Percentiles rank a stretch among this genome's conserved stretches.
Evolutionary conservation across 1,140 invertebrate genomes (phyloP).

Genomic region (Muscidifurax raptorellus): DNA sequence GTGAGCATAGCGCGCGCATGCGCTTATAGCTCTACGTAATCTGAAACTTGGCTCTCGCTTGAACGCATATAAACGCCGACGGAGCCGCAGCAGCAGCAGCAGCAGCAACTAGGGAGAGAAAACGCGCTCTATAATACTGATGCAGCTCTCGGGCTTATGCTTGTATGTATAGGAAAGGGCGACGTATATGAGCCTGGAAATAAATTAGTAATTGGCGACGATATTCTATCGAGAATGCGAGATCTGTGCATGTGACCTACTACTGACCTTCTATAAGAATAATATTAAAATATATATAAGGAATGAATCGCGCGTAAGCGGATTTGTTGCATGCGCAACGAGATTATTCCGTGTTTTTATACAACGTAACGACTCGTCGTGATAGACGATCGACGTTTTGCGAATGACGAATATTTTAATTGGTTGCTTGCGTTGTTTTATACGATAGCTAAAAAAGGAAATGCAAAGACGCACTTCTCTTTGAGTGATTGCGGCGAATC

Average conservation of each 20-base stretch:
- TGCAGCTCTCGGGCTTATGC: neutral
- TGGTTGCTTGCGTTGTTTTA: neutral
- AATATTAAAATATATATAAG: constrained; percentile 17
- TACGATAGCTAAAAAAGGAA: neutral
- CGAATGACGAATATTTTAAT: neutral
- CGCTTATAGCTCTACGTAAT: constrained; percentile 9
- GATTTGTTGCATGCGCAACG: neutral
- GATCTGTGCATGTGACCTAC: constrained; percentile 15
- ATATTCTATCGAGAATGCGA: constrained; percentile 50
- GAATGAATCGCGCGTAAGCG: neutral
- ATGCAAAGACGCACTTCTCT: neutral
- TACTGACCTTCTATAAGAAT: neutral
- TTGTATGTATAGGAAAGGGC: neutral
- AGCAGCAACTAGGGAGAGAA: neutral
- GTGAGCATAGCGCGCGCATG: constrained; percentile 35
- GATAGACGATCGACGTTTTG: neutral
- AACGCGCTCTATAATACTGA: neutral
- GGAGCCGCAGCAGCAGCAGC: constrained; percentile 29
- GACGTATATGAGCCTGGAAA: constrained; percentile 45
- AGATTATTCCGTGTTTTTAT: neutral
- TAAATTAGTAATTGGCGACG: constrained; percentile 65
- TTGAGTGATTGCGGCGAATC: constrained; percentile 27
- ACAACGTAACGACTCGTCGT: neutral
- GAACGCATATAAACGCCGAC: constrained; percentile 39
- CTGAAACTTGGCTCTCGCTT: constrained; percentile 19